Percentiles rank a stretch among this genome's conserved stretches.
Conservation (phyloP, 2,888 invertebrate genomes). For the Drosophila cracens region DNA sequence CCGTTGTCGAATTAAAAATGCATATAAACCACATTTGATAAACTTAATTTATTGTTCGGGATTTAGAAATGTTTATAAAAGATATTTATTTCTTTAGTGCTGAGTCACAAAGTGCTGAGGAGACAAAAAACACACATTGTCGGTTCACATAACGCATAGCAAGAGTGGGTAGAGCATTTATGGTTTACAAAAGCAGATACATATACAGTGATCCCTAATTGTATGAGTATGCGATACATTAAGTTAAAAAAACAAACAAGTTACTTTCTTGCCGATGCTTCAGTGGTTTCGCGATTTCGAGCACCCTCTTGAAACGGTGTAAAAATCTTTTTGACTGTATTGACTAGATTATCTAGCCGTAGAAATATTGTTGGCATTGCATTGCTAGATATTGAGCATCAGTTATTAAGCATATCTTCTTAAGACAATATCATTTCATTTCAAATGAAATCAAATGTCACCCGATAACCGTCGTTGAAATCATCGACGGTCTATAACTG, state of each 20-base stretch:
- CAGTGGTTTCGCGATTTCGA: conserved; percentile 50
- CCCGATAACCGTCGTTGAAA: conserved; percentile 45
- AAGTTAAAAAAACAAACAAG: conserved; percentile 76
- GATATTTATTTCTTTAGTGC: conserved; percentile 69
- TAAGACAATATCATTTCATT: conserved; percentile 58
- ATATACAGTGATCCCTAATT: conserved; percentile 67
- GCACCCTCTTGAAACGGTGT: conserved; percentile 62
- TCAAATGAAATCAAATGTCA: conserved; percentile 62
- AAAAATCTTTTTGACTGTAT: conserved; percentile 77
- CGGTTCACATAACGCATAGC: conserved; percentile 30
- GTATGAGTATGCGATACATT: conserved; percentile 72
- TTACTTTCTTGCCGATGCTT: conserved; percentile 65
- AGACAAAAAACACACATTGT: conserved; percentile 26
- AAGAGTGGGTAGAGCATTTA: conserved; percentile 52
- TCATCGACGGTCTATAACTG: conserved; percentile 40
- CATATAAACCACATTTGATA: conserved; percentile 53
- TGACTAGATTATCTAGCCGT: conserved; percentile 85
- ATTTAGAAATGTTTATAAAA: conserved; percentile 61
- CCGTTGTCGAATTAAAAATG: conserved; percentile 40
- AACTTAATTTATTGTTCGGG: conserved; percentile 77
- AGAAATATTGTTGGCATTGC: conserved; percentile 81
- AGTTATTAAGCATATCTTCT: conserved; percentile 56
- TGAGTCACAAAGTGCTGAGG: conserved; percentile 52
- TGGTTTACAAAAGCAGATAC: conserved; percentile 62
- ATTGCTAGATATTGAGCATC: conserved; percentile 79